Base-by-base conservation (phyloP, 1,140 invertebrate genomes). In the Schlechtendalia chinensis region DNA sequence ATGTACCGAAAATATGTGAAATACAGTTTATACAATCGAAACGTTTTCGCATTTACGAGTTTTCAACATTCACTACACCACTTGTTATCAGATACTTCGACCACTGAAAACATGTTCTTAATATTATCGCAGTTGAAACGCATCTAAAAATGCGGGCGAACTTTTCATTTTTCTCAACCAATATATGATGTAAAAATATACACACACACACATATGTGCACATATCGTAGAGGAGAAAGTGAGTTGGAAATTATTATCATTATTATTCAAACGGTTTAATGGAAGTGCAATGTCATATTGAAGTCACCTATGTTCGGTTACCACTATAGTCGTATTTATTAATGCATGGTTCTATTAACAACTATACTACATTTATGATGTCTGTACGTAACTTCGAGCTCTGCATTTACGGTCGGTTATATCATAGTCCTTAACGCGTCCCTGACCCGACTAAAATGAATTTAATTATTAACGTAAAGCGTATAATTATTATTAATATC, bases 211-310 rank as follows among this genome's bases (percentile, higher is more conserved):
- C n/a, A n/a, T n/a, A n/a, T n/a, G n/a, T n/a, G n/a, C n/a, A n/a
- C n/a, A n/a, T n/a, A n/a, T n/a, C n/a, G n/a, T n/a, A 12, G 12
- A 11, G 32, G 32, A 39, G 32, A 8, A 39, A 39, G 32, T 4
- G 32, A 39, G 32, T 39, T 39, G 3, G 32, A 39, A 39, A 39
- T 50, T 24, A 69, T 69, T 69, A 69, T 69, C 47, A 39, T 50
- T 24, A 69, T 69, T 69, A 69, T 69, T 69, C 14, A 22, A 8
- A 45, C 45, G 32, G 19, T 45, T 45, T 67, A 67, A 67, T 67
- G 32, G 39, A 22, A 45, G 22, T 6, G 4, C 14, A 47, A 24
- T 69, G 65, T 24, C 65, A 24, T 24, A 47, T 12, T 19, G 22
- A 45, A n/a, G 63, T 22, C n/a, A 47, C 1, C n/a, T 16, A 16